Evolutionary conservation across 2,797 vertebrate species (phyloP).

Genomic region (Rallus crepitans): DNA sequence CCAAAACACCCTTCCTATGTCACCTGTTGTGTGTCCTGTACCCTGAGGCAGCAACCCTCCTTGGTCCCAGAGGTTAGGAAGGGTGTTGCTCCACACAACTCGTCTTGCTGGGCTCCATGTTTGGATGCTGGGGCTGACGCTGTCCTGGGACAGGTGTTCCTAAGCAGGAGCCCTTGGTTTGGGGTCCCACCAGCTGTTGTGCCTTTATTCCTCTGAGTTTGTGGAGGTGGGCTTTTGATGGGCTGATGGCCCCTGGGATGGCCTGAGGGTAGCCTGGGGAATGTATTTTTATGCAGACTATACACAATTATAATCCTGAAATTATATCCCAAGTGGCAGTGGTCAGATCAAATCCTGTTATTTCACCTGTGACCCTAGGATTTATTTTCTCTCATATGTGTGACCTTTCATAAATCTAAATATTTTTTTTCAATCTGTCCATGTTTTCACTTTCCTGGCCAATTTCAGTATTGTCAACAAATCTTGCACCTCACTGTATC

Average conservation of each 20-base stretch:
- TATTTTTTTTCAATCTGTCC: neutral
- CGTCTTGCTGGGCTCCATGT: neutral
- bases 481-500: neutral
- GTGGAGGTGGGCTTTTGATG: neutral
- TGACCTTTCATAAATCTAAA: neutral
- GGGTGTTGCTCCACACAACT: neutral
- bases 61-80: neutral
- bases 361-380: neutral
- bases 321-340: neutral
- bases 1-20: neutral
- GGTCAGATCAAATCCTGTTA: neutral
- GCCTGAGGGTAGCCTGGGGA: neutral
- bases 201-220: neutral
- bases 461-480: neutral
- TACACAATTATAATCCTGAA: neutral
- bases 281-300: neutral
- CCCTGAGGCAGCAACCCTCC: neutral
- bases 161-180: neutral
- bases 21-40: rapidly evolving
- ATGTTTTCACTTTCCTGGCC: neutral
- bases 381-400: neutral
- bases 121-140: neutral
- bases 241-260: neutral
- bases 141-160: neutral
- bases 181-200: neutral